Percentiles rank a stretch among this genome's conserved stretches.
phyloP scores from a whole-genome alignment of 1,140 invertebrate genomes.

The Cherax destructor region DNA sequence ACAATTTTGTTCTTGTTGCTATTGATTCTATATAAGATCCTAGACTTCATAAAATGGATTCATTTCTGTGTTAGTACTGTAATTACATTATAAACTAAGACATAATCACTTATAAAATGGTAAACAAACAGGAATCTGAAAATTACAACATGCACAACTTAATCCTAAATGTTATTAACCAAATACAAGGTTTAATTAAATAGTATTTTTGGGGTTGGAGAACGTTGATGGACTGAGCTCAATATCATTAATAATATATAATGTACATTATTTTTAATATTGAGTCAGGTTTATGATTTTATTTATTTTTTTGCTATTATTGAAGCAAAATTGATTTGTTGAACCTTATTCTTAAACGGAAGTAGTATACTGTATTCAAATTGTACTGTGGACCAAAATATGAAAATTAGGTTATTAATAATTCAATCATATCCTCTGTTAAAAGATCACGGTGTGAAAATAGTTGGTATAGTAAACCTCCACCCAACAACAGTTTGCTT shows the following conservation, averaged over 20 bases:
- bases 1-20: neutral
- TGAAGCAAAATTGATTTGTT: no score
- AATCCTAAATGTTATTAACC: neutral
- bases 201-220: no score
- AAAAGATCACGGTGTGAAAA: no score
- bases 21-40: neutral
- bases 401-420: no score
- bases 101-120: neutral
- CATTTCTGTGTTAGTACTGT: neutral
- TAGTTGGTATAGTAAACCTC: no score
- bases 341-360: no score
- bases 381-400: no score
- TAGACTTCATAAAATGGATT: neutral
- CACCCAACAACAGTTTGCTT: no score
- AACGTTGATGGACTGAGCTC: neutral
- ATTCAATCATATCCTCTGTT: no score
- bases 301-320: no score
- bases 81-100: neutral
- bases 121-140: neutral
- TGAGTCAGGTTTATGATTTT: neutral
- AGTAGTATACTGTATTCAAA: no score
- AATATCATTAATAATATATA: neutral
- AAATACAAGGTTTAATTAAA: neutral
- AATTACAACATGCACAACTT: neutral
- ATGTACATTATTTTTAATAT: neutral